These are phyloP conservation scores for Serrognathus titanus DNA, from an alignment of 2,888 invertebrate genomes.

Conservation along the genomic window DNA sequence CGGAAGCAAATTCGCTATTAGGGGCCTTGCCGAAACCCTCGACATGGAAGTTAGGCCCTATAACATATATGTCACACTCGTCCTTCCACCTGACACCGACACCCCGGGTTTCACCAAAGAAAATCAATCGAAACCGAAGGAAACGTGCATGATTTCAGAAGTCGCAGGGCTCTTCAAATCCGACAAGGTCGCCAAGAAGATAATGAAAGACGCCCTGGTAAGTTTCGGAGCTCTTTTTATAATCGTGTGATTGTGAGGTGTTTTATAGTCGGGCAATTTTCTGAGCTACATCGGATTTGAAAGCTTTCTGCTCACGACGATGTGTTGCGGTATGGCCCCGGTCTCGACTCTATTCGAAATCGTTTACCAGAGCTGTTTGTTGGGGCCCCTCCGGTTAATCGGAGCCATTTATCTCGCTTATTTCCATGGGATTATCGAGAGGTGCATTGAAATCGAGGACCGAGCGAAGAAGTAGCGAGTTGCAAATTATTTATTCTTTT, in stretches of 20 bases:
- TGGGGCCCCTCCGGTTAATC: slow-evolving; percentile 70
- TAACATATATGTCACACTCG: slow-evolving; percentile 78
- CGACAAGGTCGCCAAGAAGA: slow-evolving; percentile 72
- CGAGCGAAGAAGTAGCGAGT: no score
- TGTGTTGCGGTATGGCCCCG: slow-evolving; percentile 80
- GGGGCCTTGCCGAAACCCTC: slow-evolving; percentile 92
- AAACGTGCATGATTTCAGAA: slow-evolving; percentile 83
- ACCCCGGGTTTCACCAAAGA: slow-evolving; percentile 93
- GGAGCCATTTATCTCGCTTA: slow-evolving; percentile 59
- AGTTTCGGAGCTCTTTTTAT: background rate
- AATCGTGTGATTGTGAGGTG: slow-evolving; percentile 22
- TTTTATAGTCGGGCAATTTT: slow-evolving; percentile 72
- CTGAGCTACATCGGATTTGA: slow-evolving; percentile 82
- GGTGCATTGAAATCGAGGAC: slow-evolving; percentile 23
- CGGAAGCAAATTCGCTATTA: slow-evolving; percentile 89
- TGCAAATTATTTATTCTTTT: no score
- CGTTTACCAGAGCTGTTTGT: slow-evolving; percentile 61
- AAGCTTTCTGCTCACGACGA: slow-evolving; percentile 70
- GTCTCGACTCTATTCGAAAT: slow-evolving; percentile 65
- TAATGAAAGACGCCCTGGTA: slow-evolving; percentile 81
- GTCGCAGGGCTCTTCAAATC: slow-evolving; percentile 74
- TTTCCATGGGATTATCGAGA: slow-evolving; percentile 65
- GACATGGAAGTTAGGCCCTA: slow-evolving; percentile 88
- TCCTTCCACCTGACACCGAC: slow-evolving; percentile 94
- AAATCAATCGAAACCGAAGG: slow-evolving; percentile 79